These are phyloP conservation scores for Nyctereutes procyonoides DNA, from an alignment of 2,113 vertebrate genomes.

Conservation along the genomic window DNA sequence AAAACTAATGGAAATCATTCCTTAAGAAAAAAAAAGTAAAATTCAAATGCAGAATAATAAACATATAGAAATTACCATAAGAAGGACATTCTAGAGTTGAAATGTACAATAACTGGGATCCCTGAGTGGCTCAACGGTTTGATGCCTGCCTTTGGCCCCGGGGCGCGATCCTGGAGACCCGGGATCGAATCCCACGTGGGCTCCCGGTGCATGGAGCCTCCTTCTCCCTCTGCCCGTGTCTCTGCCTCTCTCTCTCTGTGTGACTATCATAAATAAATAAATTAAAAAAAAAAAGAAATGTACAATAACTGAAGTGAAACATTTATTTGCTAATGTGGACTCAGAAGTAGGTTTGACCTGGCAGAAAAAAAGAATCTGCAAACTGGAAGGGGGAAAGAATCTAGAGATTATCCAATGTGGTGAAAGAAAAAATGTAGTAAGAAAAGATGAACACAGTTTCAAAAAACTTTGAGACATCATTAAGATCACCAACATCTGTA, in stretches of 20 bases:
- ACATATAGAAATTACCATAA: neutral
- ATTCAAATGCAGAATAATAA: neutral
- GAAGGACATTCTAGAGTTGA: neutral
- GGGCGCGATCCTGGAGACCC: too few species aligned
- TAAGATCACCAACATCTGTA: neutral
- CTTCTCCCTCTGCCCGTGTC: too few species aligned
- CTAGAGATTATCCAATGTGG: neutral
- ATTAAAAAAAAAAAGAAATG: too few species aligned
- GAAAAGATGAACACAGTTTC: neutral
- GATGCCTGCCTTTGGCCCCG: too few species aligned
- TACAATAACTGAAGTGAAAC: neutral
- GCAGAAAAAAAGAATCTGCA: neutral
- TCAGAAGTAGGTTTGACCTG: neutral
- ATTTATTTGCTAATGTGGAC: neutral
- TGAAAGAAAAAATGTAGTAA: neutral
- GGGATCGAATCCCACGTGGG: too few species aligned
- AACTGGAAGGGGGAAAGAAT: neutral
- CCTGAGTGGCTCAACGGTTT: too few species aligned
- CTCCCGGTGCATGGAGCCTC: too few species aligned
- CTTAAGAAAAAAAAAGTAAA: neutral
- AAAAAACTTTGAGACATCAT: neutral
- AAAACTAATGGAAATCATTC: neutral
- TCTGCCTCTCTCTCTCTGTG: too few species aligned
- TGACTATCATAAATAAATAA: too few species aligned
- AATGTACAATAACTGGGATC: neutral